Percentiles rank a stretch among this genome's conserved stretches.
Evolutionary conservation across 2,797 vertebrate genomes (phyloP).

Genomic region (Acipenser oxyrinchus): DNA sequence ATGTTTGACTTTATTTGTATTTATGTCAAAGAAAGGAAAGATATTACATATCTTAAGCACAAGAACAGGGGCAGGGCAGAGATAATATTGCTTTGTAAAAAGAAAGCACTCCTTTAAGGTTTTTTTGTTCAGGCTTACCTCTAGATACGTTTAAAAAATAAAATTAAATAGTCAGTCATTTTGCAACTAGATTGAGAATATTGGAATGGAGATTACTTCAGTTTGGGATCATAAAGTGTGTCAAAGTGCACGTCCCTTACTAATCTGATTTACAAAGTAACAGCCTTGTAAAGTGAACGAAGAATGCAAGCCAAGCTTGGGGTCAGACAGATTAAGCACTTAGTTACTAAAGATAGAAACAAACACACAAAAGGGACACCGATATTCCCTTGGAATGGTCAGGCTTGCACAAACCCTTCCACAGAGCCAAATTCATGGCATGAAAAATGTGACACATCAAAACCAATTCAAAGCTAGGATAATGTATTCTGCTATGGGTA

Average conservation of each 20-base stretch:
- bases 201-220: background rate
- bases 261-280: constrained; percentile 7
- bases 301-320: constrained; percentile 1
- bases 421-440: background rate
- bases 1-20: no score
- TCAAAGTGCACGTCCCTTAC: constrained; percentile 12
- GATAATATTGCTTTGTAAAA: no score
- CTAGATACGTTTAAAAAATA: no score
- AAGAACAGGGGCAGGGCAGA: no score
- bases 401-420: background rate
- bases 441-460: background rate
- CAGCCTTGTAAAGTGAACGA: background rate
- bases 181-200: no score
- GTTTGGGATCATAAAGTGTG: constrained; percentile 12
- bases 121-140: no score
- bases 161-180: no score
- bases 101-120: no score
- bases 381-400: constrained; percentile 8
- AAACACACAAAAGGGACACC: constrained; percentile 5
- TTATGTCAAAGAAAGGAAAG: no score
- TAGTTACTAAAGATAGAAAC: constrained; percentile 10
- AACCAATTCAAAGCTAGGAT: background rate
- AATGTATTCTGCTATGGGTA: no score
- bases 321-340: constrained; percentile 4
- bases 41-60: no score